Evolutionary conservation across 1,140 invertebrate species (phyloP), one percentile per base, ranked within the genome.

Genomic region (Mycetomoellerius zeteki): DNA sequence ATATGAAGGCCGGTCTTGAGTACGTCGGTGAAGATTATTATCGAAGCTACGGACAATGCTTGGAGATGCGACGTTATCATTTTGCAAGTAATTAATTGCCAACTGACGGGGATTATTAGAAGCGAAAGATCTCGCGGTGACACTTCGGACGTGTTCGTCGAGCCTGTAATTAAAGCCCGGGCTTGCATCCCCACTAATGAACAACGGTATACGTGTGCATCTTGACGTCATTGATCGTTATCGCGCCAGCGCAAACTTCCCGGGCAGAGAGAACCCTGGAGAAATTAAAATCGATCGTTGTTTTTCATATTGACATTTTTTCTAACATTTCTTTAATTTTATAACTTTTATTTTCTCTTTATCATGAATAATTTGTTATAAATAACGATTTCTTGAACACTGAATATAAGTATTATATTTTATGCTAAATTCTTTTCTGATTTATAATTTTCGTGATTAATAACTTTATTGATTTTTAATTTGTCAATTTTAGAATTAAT

Each of bases 31-130:
- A 60, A 30, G 24, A 82, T 82, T 60, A 60, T 73, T 73, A 84
- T 75, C 27, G 37, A 84, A 67, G 47, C n/a, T 67, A 10, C 16
- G 47, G 30, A 56, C 33, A 69, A 72, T 72, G 33, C 27, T 21
- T 14, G 37, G 33, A 60, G 54, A 73, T 50, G 69, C 37, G n/a
- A 73, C 37, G 54, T 84, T 75, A 73, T 84, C 54, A 84, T 84
- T 86, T 82, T 62, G 64, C 52, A 16, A 86, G 24, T 86, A 82
- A 86, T 86, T 86, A 86, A 71, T 82, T 82, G 43, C 14, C 65
- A 52, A 60, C 54, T 67, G 77, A 58, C 65, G 19, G 21, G 58
- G 77, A 86, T 86, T 86, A 82, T 86, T 72, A 82, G 43, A 84
- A 73, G 37, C 21, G 54, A 60, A 82, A 71, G 58, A 80, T 71